Percentiles rank a stretch among this genome's conserved stretches.
These are phyloP conservation scores for Mycteria americana DNA, from an alignment of 2,797 vertebrate species.

Conservation along the genomic window DNA sequence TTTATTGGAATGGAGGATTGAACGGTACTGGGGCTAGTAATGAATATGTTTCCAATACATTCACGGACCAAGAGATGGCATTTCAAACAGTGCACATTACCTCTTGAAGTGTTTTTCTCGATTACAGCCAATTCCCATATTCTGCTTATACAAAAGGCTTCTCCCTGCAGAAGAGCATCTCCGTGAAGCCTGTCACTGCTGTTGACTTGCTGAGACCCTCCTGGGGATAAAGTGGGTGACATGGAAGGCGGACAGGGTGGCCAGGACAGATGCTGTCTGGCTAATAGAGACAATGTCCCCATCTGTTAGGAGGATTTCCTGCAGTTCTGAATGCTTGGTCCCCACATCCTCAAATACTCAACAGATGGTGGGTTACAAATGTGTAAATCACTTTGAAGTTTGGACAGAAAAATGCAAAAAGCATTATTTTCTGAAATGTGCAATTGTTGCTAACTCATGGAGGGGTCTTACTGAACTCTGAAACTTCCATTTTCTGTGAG, in stretches of 20 bases:
- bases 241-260: not conserved
- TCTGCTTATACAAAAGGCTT: not conserved
- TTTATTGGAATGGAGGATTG: not conserved
- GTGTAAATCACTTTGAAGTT: conserved; percentile 20
- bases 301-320: conserved; percentile 43
- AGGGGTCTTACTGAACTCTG: not conserved
- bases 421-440: not conserved
- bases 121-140: not conserved
- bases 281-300: conserved; percentile 42
- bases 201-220: not conserved
- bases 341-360: conserved; percentile 12
- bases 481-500: not conserved
- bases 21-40: not conserved
- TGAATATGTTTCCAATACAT: not conserved
- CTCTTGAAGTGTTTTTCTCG: not conserved
- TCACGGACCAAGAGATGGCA: not conserved
- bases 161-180: not conserved
- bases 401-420: not conserved
- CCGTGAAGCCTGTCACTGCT: not conserved
- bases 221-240: conserved; percentile 15
- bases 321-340: not conserved
- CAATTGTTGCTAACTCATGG: not conserved
- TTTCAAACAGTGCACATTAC: not conserved
- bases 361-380: conserved; percentile 58
- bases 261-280: conserved; percentile 52